Evolutionary conservation across 2,113 vertebrate genomes (phyloP).

Genomic region (Nyctibius bracteatus): DNA sequence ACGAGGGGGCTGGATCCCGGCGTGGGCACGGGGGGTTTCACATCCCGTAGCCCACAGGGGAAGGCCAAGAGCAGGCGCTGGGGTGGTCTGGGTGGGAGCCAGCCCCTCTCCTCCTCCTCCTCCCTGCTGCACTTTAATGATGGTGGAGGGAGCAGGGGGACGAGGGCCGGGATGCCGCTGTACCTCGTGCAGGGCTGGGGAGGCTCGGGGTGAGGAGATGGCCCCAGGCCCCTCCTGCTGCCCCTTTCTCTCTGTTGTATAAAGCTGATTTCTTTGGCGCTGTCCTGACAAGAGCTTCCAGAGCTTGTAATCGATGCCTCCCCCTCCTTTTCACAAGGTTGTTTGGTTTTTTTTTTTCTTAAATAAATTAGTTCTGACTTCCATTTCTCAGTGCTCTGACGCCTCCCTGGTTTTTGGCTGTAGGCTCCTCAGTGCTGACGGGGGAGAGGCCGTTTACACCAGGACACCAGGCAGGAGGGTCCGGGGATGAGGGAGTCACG

Average conservation of each 20-base stretch:
- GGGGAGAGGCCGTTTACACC: neutral
- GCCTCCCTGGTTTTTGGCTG: neutral
- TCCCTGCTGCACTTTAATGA: conserved; percentile 59
- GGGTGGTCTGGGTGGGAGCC: neutral
- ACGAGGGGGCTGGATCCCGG: rapidly evolving
- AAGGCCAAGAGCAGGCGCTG: neutral
- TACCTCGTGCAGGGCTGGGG: neutral
- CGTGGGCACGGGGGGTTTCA: rapidly evolving
- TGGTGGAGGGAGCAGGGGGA: neutral
- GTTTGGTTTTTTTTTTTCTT: neutral
- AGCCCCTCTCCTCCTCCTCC: neutral
- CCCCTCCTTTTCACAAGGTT: conserved; percentile 15
- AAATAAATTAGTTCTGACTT: conserved; percentile 71
- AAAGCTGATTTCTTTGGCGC: conserved; percentile 5
- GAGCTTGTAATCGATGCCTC: conserved; percentile 63
- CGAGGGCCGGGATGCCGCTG: neutral
- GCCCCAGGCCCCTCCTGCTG: neutral
- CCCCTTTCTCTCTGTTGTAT: neutral
- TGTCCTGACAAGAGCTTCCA: conserved; percentile 63
- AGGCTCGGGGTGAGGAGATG: neutral
- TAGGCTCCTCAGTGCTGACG: neutral
- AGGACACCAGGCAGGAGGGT: neutral
- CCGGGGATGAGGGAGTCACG: rapidly evolving
- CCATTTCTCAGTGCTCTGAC: neutral
- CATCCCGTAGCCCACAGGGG: neutral